phyloP scores from a whole-genome alignment of 2,797 vertebrate genomes.

The Poecilia wingei region DNA sequence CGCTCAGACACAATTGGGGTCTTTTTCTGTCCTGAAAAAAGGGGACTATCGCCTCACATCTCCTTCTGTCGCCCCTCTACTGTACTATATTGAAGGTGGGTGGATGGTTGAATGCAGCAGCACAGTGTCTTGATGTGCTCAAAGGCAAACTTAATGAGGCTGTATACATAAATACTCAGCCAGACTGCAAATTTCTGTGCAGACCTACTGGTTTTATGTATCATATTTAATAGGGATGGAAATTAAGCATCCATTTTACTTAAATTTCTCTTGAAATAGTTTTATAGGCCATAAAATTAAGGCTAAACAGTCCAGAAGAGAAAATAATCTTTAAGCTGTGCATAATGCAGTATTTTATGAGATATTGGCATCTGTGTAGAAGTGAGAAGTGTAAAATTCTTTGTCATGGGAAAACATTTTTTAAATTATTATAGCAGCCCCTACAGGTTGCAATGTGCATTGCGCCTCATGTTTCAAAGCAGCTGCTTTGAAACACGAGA shows the following conservation, averaged over 20 bases:
- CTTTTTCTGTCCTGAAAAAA: conserved; percentile 84
- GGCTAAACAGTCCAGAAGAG: neutral
- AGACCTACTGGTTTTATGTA: conserved; percentile 35
- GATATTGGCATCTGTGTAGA: neutral
- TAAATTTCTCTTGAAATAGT: neutral
- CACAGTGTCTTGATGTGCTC: conserved; percentile 50
- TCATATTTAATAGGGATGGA: conserved; percentile 6
- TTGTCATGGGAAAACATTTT: neutral
- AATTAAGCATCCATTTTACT: neutral
- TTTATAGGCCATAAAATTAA: neutral
- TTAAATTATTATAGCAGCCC: conserved; percentile 36
- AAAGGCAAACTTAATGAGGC: conserved; percentile 53
- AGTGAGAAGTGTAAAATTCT: neutral
- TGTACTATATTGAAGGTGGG: conserved; percentile 60
- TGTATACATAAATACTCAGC: conserved; percentile 50
- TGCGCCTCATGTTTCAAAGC: conserved; percentile 7
- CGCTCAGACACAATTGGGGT: conserved; percentile 85
- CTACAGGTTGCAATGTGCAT: conserved; percentile 25
- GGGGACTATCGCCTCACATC: conserved; percentile 89
- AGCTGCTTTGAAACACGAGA: neutral
- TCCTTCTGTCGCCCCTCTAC: conserved; percentile 81
- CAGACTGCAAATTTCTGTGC: conserved; percentile 44
- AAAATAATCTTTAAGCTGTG: too few species aligned
- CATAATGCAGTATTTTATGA: neutral
- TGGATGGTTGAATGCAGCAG: conserved; percentile 67